Conservation (phyloP, 2,797 vertebrate genomes). For the Pterois miles region DNA sequence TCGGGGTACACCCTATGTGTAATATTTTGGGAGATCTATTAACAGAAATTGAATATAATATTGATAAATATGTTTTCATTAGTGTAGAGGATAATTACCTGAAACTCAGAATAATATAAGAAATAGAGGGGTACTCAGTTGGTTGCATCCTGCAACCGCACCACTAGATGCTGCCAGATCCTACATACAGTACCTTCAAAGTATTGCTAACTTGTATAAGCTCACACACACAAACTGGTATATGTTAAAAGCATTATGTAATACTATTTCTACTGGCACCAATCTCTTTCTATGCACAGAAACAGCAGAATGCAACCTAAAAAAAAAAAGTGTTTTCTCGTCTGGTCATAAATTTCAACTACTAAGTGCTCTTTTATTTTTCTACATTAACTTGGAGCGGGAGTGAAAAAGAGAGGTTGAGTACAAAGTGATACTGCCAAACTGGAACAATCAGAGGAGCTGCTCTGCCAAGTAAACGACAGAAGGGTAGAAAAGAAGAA, state of each 20-base stretch:
- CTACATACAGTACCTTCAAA: no score
- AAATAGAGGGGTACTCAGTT: no score
- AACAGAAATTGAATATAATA: no score
- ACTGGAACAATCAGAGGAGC: constrained; percentile 73
- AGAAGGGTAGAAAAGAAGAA: constrained; percentile 74
- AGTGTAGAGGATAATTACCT: no score
- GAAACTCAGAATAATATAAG: no score
- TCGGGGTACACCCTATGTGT: no score
- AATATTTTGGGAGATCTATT: no score
- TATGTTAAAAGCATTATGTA: constrained; percentile 8
- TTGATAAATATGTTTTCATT: no score
- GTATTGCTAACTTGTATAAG: background rate
- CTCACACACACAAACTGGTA: background rate
- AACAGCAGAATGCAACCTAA: constrained; percentile 14
- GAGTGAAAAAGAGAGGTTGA: constrained; percentile 65
- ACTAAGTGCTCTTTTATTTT: constrained; percentile 70
- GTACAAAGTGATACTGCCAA: constrained; percentile 74
- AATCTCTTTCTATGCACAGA: constrained; percentile 13
- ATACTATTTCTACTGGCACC: background rate
- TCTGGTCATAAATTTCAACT: constrained; percentile 54
- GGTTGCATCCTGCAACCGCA: no score
- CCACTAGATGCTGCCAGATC: no score
- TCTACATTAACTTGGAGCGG: constrained; percentile 63
- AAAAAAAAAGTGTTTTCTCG: constrained; percentile 26
- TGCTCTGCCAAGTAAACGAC: constrained; percentile 75